Base-by-base conservation (phyloP, 2,113 vertebrate genomes). In the Australoheros scitulus region DNA sequence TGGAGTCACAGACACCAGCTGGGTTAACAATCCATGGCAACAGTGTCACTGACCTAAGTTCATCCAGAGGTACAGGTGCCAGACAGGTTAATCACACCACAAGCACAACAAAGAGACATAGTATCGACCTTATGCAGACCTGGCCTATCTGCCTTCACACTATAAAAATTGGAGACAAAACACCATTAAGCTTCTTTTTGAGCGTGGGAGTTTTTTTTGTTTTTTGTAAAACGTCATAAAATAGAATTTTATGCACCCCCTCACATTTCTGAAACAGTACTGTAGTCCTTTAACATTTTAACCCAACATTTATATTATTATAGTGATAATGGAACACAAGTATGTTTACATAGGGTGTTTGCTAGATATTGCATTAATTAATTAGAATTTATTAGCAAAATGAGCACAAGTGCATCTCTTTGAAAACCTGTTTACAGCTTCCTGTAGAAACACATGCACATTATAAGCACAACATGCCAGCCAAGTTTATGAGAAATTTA, bases 61-160 rank as follows among this genome's bases (percentile, higher is more conserved):
- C 90, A 84, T 74, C 52, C 74, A n/a, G 76, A 92, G 89, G 70
- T 88, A 81, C 90, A 84, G 89, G 84, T 89, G 87, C 85, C 91
- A 93, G 84, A 88, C 85, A 79, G 92, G 90, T 92, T 93, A 91
- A 92, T 94, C 79, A 85, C 90, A 87, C 24, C 88, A 85, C 89
- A 87, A 88, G 88, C 80, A 81, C 90, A 91, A 91, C 88, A 91
- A 90, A 91, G 92, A 88, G 76, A 90, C 89, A 79, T 77, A 41
- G 63, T 34, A 26, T 64, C 79, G 83, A 88, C 87, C 87, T 79
- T 11, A 76, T 60, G 82, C 65, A 79, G 82, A 77, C 76, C 76
- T 82, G 61, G 32, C 50, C 81, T 78, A 74, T 74, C 61, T 83
- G 79, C 59, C 57, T 63, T 77, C 78, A 76, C 15, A 20, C 68